phyloP scores from a whole-genome alignment of 2,888 invertebrate species.

The Stenodema calcarata region DNA sequence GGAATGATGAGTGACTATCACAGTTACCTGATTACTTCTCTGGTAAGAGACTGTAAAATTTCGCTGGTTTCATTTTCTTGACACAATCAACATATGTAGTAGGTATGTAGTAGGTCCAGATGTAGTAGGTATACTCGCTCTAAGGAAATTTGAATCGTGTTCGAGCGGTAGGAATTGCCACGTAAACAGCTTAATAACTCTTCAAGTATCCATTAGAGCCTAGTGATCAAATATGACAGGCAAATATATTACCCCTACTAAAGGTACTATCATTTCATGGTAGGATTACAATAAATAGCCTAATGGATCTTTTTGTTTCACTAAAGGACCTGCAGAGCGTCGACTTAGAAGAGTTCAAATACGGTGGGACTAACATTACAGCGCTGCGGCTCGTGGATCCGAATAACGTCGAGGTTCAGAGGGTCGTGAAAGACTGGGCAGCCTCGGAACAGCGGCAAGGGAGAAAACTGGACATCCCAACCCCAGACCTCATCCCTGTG shows the following conservation, averaged over 20 bases:
- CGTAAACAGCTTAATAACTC: no score
- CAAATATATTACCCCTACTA: no score
- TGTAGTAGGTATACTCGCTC: no score
- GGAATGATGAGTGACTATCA: slow-evolving; percentile 97
- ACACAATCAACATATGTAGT: no score
- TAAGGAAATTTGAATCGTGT: no score
- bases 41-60: slow-evolving; percentile 68
- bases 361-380: slow-evolving; percentile 94
- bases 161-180: no score
- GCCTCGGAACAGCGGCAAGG: slow-evolving; percentile 75
- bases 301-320: not conserved
- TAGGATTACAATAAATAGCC: no score
- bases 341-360: slow-evolving; percentile 90
- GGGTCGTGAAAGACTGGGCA: slow-evolving; percentile 81
- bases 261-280: no score
- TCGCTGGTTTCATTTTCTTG: no score
- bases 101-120: no score
- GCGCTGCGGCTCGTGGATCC: slow-evolving; percentile 90
- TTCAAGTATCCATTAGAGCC: no score
- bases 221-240: no score
- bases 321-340: slow-evolving; percentile 87
- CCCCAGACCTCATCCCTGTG: slow-evolving; percentile 54
- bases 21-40: slow-evolving; percentile 89
- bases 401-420: slow-evolving; percentile 77
- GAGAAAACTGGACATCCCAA: slow-evolving; percentile 66